Conservation (phyloP, 2,888 invertebrate species). For the Melolontha melolontha region DNA sequence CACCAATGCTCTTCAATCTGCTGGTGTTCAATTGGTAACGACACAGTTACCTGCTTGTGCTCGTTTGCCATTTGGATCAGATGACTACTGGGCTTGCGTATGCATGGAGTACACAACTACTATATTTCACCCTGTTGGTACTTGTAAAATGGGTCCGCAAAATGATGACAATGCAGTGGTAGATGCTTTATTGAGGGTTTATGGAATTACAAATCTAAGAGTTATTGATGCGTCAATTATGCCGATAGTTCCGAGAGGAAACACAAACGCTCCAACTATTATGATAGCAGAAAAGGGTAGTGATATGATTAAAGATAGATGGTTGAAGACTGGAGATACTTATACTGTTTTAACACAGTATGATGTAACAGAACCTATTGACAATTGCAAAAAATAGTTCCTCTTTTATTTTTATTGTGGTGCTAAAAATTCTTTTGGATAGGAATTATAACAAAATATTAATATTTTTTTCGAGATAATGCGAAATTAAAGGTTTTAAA, state of each 20-base stretch:
- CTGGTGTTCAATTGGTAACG: constrained; percentile 70
- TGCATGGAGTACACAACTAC: constrained; percentile 76
- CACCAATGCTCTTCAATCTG: constrained; percentile 70
- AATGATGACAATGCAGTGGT: constrained; percentile 75
- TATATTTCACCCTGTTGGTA: constrained; percentile 77
- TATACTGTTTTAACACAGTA: constrained; percentile 32
- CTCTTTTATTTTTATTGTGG: neutral
- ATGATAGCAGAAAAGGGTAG: constrained; percentile 65
- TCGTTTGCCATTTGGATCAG: constrained; percentile 70
- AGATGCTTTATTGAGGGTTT: constrained; percentile 72
- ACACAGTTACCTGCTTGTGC: constrained; percentile 72
- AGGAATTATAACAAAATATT: neutral
- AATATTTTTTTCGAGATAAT: neutral
- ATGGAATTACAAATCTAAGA: constrained; percentile 73
- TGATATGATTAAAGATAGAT: constrained; percentile 58
- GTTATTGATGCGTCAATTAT: constrained; percentile 78
- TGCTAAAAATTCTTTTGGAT: constrained; percentile 7
- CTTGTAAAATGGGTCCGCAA: constrained; percentile 78
- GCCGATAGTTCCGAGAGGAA: constrained; percentile 70
- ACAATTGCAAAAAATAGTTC: constrained; percentile 38
- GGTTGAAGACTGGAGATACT: constrained; percentile 45
- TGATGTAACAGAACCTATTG: constrained; percentile 38
- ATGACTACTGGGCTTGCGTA: constrained; percentile 77
- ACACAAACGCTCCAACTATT: constrained; percentile 64
- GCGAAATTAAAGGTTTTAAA: neutral